Evolutionary conservation across 2,888 invertebrate species (phyloP).

Genomic region (Polylopha cassiicola): DNA sequence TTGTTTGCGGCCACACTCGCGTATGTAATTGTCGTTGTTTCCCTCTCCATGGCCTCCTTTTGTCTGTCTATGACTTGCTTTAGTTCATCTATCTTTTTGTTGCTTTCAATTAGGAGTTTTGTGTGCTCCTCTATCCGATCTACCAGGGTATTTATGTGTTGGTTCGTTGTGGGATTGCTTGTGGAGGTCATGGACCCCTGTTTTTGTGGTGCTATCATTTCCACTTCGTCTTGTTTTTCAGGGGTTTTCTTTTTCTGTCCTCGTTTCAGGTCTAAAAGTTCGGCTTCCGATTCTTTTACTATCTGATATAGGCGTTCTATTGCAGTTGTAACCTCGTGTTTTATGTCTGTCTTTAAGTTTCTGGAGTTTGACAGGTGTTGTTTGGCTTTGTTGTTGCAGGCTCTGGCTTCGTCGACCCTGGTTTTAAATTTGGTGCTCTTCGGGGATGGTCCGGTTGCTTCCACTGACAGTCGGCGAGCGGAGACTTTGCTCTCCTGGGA

Average conservation of each 20-base stretch:
- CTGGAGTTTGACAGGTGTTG: neutral
- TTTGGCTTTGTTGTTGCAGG: neutral
- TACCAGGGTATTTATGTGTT: too few relatives aligned
- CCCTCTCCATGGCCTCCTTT: neutral
- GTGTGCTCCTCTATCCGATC: neutral
- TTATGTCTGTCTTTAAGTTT: neutral
- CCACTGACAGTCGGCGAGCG: neutral
- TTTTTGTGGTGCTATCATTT: too few relatives aligned
- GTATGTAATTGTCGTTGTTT: neutral
- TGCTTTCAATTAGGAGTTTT: neutral
- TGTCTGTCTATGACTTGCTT: neutral
- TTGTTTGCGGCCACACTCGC: neutral
- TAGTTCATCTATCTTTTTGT: neutral
- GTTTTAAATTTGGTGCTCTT: neutral
- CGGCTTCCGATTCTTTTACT: neutral
- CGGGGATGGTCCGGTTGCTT: neutral
- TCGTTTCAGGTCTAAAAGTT: neutral
- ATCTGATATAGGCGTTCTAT: neutral
- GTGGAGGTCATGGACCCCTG: too few relatives aligned
- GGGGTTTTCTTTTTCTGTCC: neutral
- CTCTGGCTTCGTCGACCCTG: neutral
- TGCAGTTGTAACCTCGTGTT: neutral
- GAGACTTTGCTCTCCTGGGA: neutral
- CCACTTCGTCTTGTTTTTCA: too few relatives aligned
- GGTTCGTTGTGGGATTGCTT: too few relatives aligned